Base-by-base conservation (phyloP, 2,113 vertebrate species). In the Athene noctua region DNA sequence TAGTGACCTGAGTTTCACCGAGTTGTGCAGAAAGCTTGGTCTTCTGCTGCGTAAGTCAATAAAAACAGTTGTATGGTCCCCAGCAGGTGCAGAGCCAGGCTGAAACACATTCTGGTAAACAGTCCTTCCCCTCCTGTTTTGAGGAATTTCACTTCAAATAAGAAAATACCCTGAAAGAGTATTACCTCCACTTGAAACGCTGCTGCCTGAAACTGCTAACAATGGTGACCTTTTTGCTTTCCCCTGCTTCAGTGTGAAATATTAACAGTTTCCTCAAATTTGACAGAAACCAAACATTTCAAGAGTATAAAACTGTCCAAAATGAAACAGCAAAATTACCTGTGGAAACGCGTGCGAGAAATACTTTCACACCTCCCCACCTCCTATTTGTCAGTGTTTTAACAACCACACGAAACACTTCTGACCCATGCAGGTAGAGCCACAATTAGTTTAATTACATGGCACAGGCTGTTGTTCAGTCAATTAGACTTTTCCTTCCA, bases 401-500 rank as follows among this genome's bases (percentile, higher is more conserved):
- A 90, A 65, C 80, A 82, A 67, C 54, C 59, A 80, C 65, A 23
- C 51, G 93, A 93, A 95, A 80, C 30, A 73, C n/a, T 90, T 87
- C 59, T 83, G 94, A 94, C 79, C 96, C 74, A 74, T 47, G 78
- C 94, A 97, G 95, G 96, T 96, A 97, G 80, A 86, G 40, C 26
- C 75, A 81, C 82, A 92, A 92, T 96, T 95, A 94, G 80, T 96
- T 92, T 95, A 96, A 96, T 96, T 90, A 93, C 84, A 80, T 4
- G 22, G 80, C 4, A 0, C 78, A 52, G 82, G 87, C 66, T 93
- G 86, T 94, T 95, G 88, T 96, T 97, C 87, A 95, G 88, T 92
- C 96, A 96, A 92, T 97, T 97, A 96, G 86, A 87, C 92, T 80
- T 71, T 73, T 97, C 75, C 84, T 94, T 93, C 85, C 36, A 59